Evolutionary conservation across 2,797 vertebrate species (phyloP), one percentile per base, ranked within the genome.

Genomic region (Fistularia commersonii): DNA sequence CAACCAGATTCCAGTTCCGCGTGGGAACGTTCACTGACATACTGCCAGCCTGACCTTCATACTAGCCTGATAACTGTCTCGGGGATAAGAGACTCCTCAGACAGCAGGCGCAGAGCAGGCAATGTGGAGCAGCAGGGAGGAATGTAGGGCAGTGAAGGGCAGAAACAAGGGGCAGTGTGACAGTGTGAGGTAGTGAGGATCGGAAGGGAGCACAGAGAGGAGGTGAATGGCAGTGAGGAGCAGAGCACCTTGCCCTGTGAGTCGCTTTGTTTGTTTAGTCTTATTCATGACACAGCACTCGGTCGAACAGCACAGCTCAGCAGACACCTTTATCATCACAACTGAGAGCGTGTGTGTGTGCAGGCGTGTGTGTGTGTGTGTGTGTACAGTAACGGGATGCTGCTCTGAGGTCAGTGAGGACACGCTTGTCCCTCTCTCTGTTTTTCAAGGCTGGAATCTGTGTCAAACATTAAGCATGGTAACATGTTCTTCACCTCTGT

Each of bases 241-340:
- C 5, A 2, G 12, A 39, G 1, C 7, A 4, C 39, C 49, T 36
- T 39, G 42, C 15, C 8, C 5, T n/a, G 11, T 9, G 7, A 8
- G 34, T 11, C 10, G 8, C 12, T 35, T 45, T 70, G 66, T 83
- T 76, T 78, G 50, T 66, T 63, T 12, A 66, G 60, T 51, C 58
- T 63, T 62, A 70, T 48, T 64, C 63, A 82, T 75, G 86, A 85
- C 84, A 86, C 1, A 14, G 8, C 10, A 40, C 13, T 42, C 23
- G 6, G 43, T 60, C 70, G 71, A 78, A 57, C 57, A 39, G 82
- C 79, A 79, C 81, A 77, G 60, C 48, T 62, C 66, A 79, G 77
- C 81, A 79, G 1, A 33, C 38, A 34, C 37, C 48, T 77, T 81
- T 87, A 82, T 80, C 81, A 79, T 61, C 60, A 50, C 57, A 46